Conservation (phyloP, 2,797 vertebrate genomes). For the Gymnopithys bicolor region DNA sequence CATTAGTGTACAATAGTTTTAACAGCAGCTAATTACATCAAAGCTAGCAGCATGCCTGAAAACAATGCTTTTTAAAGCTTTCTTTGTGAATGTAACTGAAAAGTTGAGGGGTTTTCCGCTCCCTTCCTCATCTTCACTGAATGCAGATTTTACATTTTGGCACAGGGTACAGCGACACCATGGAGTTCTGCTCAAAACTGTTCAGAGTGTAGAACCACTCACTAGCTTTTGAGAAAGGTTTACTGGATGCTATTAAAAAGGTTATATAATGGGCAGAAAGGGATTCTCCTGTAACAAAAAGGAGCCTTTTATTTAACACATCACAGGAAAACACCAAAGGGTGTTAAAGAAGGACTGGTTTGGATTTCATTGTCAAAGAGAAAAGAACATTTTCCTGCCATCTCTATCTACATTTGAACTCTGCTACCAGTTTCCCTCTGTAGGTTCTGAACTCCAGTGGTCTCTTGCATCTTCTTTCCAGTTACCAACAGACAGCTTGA, state of each 20-base stretch:
- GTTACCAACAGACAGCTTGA: neutral
- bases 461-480: neutral
- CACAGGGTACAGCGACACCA: neutral
- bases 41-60: constrained; percentile 32
- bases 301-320: neutral
- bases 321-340: neutral
- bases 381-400: constrained; percentile 24
- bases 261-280: neutral
- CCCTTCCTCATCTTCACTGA: neutral
- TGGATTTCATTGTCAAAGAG: constrained; percentile 8
- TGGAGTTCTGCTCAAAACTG: neutral
- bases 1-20: constrained; percentile 5
- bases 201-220: neutral
- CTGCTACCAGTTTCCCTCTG: neutral
- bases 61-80: neutral
- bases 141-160: constrained; percentile 12
- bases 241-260: neutral
- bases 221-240: neutral
- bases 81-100: neutral
- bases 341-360: constrained; percentile 5
- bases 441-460: constrained; percentile 21
- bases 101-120: neutral
- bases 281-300: neutral
- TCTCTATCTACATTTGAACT: constrained; percentile 32
- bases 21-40: constrained; percentile 47